A percentile compares a stretch with the other conserved stretches of the same genome.
Conservation (phyloP, 2,888 invertebrate species). For the Nomada hirtipes region DNA sequence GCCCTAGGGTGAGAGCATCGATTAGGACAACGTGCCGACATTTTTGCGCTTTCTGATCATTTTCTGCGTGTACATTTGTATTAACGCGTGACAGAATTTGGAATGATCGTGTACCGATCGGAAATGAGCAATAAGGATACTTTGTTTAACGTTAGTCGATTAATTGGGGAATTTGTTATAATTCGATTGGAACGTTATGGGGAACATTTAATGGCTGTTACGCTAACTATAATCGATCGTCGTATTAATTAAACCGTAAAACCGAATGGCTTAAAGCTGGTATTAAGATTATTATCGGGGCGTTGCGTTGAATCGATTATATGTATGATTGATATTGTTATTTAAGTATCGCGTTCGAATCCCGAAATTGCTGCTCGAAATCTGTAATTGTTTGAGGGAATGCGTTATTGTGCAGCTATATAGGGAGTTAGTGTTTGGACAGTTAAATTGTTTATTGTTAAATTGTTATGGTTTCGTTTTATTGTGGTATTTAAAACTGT, state of each 20-base stretch:
- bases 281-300: constrained; percentile 42
- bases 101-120: neutral
- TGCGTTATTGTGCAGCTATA: neutral
- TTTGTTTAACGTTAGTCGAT: neutral
- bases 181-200: constrained; percentile 5
- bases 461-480: neutral
- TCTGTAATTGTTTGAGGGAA: constrained; percentile 8
- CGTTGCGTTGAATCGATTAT: constrained; percentile 21
- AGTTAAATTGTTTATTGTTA: neutral
- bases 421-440: too few species aligned
- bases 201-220: constrained; percentile 22
- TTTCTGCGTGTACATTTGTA: neutral
- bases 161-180: constrained; percentile 34
- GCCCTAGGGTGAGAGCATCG: constrained; percentile 10
- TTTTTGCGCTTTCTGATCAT: constrained; percentile 1
- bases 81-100: neutral
- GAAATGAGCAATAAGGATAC: neutral
- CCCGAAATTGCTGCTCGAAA: neutral
- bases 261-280: constrained; percentile 29
- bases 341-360: neutral
- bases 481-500: too few species aligned
- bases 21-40: neutral
- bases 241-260: constrained; percentile 53
- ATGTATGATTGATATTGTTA: constrained; percentile 37
- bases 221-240: constrained; percentile 36